Base-by-base conservation (phyloP, 2,113 vertebrate species). In the Chionomys nivalis region DNA sequence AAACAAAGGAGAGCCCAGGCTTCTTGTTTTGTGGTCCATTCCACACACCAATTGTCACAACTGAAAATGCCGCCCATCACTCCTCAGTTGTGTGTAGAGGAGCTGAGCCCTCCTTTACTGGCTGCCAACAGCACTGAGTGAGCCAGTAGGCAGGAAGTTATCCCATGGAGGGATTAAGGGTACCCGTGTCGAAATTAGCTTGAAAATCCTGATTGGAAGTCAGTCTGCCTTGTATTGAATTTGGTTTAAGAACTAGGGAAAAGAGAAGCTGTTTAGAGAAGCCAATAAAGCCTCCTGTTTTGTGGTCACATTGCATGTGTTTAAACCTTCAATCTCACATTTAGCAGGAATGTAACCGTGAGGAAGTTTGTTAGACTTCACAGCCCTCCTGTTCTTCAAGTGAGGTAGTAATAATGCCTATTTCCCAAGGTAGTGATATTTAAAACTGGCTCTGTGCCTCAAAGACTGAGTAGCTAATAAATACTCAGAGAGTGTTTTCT, bases 161-260 rank as follows among this genome's bases (percentile, higher is more conserved):
- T 94, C 42, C 75, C 66, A 4, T 88, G 44, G 68, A 90, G 65
- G 76, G 70, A 92, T 93, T 95, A 94, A 94, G 86, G 24, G 76
- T 47, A 83, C 75, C 73, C 85, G 36, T 88, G 76, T 91, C 1
- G 4, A 96, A 97, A 86, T 90, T 91, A 90, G 61, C 81, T 96
- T 91, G 66, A 91, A 94, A 91, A 97, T 90, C 58, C 49, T 94
- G 76, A 90, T 85, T 95, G 88, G 79, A 88, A 97, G 86, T 95
- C 81, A 94, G 16, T 94, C 70, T 96, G 47, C 39, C 75, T 96
- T 92, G 58, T 31, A 65, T 39, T 81, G 72, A 95, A 92, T 93
- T 94, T 93, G 47, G 79, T 88, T 88, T 55, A 77, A 58, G 28
- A 93, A 95, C 55, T 23, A 52, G 26, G 44, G 47, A n/a, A 78